phyloP scores from a whole-genome alignment of 2,888 invertebrate genomes.

The Cheiracanthium punctorium region DNA sequence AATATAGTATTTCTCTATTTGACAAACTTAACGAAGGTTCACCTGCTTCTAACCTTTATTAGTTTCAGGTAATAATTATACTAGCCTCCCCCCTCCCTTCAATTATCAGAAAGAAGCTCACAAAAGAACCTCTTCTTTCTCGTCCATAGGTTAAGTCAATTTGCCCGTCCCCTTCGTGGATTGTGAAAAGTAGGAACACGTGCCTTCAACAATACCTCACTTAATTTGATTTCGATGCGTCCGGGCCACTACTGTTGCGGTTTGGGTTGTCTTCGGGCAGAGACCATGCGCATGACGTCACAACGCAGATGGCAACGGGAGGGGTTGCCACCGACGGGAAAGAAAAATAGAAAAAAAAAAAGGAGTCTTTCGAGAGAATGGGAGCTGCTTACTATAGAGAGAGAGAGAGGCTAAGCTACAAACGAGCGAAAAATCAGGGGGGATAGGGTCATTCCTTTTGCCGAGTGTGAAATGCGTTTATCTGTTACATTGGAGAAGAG shows the following conservation, averaged over 20 bases:
- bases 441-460: conserved; percentile 53
- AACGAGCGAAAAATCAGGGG: conserved; percentile 61
- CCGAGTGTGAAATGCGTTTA: conserved; percentile 44
- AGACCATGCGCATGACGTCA: conserved; percentile 63
- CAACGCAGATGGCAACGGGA: conserved; percentile 50
- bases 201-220: conserved; percentile 65
- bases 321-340: conserved; percentile 60
- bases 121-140: conserved; percentile 18
- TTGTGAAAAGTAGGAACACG: conserved; percentile 54
- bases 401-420: conserved; percentile 17
- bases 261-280: conserved; percentile 32
- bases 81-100: background rate
- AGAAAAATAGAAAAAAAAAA: conserved; percentile 57
- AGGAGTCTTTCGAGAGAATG: conserved; percentile 18
- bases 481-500: conserved; percentile 14
- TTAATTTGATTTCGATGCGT: conserved; percentile 66
- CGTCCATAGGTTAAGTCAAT: conserved; percentile 58
- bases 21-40: too few species aligned
- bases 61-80: background rate
- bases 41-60: too few species aligned
- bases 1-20: too few species aligned
- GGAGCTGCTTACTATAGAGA: too few species aligned
- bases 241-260: conserved; percentile 56
- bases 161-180: conserved; percentile 16
- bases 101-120: too few species aligned